Base-by-base conservation (phyloP, 1,140 invertebrate species). In the Drosophila sp. region DNA sequence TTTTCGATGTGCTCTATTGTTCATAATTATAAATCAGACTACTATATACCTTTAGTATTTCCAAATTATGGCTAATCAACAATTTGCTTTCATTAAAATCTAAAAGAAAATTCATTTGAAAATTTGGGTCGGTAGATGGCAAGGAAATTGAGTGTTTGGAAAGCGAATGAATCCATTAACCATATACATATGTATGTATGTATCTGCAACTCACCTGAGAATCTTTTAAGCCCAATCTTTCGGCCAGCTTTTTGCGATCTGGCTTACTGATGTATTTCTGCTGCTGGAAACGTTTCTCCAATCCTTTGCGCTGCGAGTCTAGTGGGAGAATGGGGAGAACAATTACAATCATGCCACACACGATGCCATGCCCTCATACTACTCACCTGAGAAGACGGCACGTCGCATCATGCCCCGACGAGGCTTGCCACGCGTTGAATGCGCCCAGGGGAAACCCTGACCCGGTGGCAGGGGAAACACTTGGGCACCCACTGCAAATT, bases 261-360 rank as follows among this genome's bases (percentile, higher is more conserved):
- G 98, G 98, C 92, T 99, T 99, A 67, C 97, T 98, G 86, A 99
- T 99, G 92, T 99, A 99, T 92, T 99, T 99, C 93, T 99, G 98
- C n/a, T 98, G 94, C 92, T 98, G 97, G 93, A 99, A 99, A 80
- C 98, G 93, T 78, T 98, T 96, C 93, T 99, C 98, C 60, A 99
- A 93, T 0, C 98, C 98, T 79, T 98, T 97, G 60, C 98, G 93
- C 90, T 99, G 98, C 0, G 98, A 94, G 90, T 98, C 98, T 57
- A 97, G n/a, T 8, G 25, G 2, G 17, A 97, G 93, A 17, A 17
- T 17, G 97, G 97, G 23, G 40, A 40, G 35, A 66, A 60, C 40
- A 67, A 41, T 84, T 57, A 64, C 17, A 60, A 61, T 11, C 69
- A 6, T 41, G 2, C 11, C 3, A 30, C 35, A 11, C 23, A 29